Percentiles rank a stretch among this genome's conserved stretches.
These are phyloP conservation scores for Micromussa lordhowensis DNA, from an alignment of 92 coral and sea anemone genomes.

Conservation along the genomic window DNA sequence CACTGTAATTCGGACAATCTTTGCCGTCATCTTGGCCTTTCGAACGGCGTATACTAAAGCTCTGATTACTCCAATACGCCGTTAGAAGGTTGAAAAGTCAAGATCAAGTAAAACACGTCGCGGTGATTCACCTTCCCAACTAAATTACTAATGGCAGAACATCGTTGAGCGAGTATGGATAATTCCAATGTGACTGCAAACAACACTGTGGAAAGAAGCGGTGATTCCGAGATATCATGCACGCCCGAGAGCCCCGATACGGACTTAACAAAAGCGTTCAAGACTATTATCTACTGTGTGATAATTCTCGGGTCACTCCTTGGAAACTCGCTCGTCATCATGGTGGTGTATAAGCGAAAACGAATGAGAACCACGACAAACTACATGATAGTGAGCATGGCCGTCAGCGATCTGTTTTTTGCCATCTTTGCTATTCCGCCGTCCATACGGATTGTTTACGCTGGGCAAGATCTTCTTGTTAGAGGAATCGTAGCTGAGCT, in stretches of 20 bases:
- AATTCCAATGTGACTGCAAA: slow-evolving; percentile 22
- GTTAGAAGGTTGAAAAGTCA: neutral
- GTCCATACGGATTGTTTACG: slow-evolving; percentile 24
- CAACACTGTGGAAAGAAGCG: neutral
- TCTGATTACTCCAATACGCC: neutral
- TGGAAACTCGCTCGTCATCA: slow-evolving; percentile 45
- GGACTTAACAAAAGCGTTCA: slow-evolving; percentile 34
- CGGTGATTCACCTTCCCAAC: neutral
- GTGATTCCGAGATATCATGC: neutral
- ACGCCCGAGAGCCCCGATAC: neutral
- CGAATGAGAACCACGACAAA: slow-evolving; percentile 54
- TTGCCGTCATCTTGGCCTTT: neutral
- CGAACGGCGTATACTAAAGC: neutral
- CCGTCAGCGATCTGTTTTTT: slow-evolving; percentile 37
- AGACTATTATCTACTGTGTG: slow-evolving; percentile 39
- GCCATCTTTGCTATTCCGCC: slow-evolving; percentile 42
- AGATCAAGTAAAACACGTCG: neutral
- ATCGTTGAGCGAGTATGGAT: slow-evolving; percentile 3
- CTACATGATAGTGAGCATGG: slow-evolving; percentile 49
- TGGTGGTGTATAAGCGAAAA: slow-evolving; percentile 41
- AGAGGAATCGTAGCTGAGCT: slow-evolving; percentile 48
- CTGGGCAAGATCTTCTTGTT: slow-evolving; percentile 30
- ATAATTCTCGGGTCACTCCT: slow-evolving; percentile 37
- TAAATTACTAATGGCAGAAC: neutral
- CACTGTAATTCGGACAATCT: neutral